Evolutionary conservation across 1,140 invertebrate species (phyloP).

Genomic region (Drosophila elegans): DNA sequence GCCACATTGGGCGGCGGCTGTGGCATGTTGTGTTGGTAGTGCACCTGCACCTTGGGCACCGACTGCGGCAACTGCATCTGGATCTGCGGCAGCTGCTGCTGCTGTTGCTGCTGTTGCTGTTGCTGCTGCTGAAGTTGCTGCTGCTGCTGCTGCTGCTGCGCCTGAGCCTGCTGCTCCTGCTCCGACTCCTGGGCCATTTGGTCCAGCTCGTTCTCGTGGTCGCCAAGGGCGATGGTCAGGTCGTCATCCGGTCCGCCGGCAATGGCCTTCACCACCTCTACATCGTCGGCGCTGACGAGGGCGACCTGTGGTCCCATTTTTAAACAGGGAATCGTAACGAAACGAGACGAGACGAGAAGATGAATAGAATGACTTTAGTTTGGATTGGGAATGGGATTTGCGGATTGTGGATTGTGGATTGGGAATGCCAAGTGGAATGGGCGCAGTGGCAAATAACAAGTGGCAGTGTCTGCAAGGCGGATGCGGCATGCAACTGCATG

Average conservation of each 20-base stretch:
- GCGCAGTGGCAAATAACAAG: slow-evolving; percentile 40
- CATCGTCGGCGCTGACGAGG: slow-evolving; percentile 86
- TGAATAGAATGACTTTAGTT: slow-evolving; percentile 26
- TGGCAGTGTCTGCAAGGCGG: slow-evolving; percentile 54
- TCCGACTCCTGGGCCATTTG: slow-evolving; percentile 89
- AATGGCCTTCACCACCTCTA: slow-evolving; percentile 88
- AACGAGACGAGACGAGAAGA: slow-evolving; percentile 2
- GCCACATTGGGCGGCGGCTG: slow-evolving; percentile 64
- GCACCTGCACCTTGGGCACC: slow-evolving; percentile 75
- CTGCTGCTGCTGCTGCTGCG: slow-evolving; percentile 86
- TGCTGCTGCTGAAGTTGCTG: slow-evolving; percentile 86
- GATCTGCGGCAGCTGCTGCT: slow-evolving; percentile 86
- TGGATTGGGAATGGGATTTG: no score
- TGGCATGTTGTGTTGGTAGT: slow-evolving; percentile 86
- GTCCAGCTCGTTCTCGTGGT: slow-evolving; percentile 87
- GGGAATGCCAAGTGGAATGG: slow-evolving; percentile 61
- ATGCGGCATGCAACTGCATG: slow-evolving; percentile 68
- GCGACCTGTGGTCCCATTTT: slow-evolving; percentile 58
- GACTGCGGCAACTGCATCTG: slow-evolving; percentile 84
- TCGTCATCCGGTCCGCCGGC: slow-evolving; percentile 79
- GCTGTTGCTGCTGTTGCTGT: slow-evolving; percentile 86
- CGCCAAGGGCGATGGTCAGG: slow-evolving; percentile 78
- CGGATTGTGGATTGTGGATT: no score
- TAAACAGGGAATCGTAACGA: not conserved
- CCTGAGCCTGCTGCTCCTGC: slow-evolving; percentile 86